Evolutionary conservation across 2,113 vertebrate species (phyloP).

Genomic region (Thermophis baileyi): DNA sequence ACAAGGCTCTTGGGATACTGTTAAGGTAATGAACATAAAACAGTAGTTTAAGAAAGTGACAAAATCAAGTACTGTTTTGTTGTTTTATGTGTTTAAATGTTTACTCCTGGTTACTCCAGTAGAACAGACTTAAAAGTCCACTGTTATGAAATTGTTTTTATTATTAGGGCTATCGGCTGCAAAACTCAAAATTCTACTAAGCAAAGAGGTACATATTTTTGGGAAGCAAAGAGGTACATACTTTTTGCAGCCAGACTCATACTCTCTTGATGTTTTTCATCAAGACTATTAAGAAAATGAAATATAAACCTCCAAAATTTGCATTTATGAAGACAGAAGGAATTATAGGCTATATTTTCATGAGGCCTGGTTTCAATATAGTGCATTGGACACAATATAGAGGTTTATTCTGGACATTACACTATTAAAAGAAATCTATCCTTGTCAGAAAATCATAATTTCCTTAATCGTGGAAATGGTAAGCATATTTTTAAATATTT

Average conservation of each 20-base stretch:
- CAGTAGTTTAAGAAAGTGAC: not conserved
- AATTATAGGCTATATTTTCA: not conserved
- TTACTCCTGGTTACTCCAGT: not conserved
- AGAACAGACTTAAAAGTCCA: not conserved
- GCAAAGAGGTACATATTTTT: not conserved
- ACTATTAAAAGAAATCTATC: not conserved
- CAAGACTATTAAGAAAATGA: not conserved
- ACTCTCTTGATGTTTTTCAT: not conserved
- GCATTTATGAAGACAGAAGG: not conserved
- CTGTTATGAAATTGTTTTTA: not conserved
- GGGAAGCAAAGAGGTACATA: not conserved
- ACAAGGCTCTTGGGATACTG: no score
- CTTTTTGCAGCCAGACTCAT: not conserved
- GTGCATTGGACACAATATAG: not conserved
- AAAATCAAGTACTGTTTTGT: not conserved
- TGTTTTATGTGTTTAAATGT: not conserved
- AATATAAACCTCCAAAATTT: not conserved
- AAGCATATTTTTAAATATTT: not conserved
- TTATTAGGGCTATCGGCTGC: not conserved
- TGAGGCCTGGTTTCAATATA: not conserved
- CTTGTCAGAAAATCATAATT: not conserved
- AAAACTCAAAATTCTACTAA: not conserved
- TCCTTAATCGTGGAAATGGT: not conserved
- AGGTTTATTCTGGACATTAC: not conserved
- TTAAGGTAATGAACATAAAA: not conserved